A percentile compares a stretch with the other conserved stretches of the same genome.
These are phyloP conservation scores for Philhelius pedissequus DNA, from an alignment of 2,888 invertebrate genomes.

Conservation along the genomic window DNA sequence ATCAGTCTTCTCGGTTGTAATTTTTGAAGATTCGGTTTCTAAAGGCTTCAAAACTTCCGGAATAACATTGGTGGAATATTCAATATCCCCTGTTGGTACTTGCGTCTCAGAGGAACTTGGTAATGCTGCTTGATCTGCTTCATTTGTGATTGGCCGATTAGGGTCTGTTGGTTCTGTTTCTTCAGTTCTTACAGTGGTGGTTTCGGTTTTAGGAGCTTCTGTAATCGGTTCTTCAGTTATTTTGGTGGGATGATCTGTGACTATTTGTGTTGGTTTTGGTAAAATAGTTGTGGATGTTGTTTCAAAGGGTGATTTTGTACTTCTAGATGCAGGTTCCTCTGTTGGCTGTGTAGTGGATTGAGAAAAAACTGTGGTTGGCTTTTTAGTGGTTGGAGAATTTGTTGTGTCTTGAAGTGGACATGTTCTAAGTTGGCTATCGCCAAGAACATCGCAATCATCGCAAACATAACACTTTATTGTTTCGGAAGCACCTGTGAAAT, in stretches of 20 bases:
- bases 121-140: not conserved
- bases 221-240: not conserved
- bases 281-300: not conserved
- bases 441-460: conserved; percentile 67
- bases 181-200: not conserved
- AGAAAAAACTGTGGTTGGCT: not conserved
- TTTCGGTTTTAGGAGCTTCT: not conserved
- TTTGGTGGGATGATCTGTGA: not conserved
- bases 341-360: not conserved
- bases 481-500: not conserved
- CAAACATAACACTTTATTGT: conserved; percentile 72
- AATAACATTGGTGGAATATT: not conserved
- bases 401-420: conserved; percentile 20
- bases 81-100: too few relatives aligned
- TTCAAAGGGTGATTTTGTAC: not conserved
- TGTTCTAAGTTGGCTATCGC: not conserved
- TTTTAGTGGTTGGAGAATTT: not conserved
- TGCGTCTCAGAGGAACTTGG: not conserved
- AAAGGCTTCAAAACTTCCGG: not conserved
- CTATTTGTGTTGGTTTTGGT: not conserved
- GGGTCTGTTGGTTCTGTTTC: not conserved
- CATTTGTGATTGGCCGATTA: not conserved
- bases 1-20: not conserved
- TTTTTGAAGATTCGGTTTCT: not conserved
- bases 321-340: not conserved